Evolutionary conservation across 1,140 invertebrate species (phyloP).

Genomic region (Aphelenchoides besseyi): DNA sequence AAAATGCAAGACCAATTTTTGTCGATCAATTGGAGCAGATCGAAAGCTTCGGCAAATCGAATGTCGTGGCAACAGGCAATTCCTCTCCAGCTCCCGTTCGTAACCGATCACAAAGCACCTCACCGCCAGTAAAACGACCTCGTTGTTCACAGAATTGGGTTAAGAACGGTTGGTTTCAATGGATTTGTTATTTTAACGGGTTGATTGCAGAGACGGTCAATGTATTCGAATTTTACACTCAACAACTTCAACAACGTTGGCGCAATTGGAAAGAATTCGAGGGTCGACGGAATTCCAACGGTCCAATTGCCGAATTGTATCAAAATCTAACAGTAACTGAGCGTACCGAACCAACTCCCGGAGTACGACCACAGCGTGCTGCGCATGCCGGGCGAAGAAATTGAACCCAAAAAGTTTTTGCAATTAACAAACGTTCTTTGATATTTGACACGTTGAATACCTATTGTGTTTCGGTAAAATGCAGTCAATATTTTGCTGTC

Average conservation of each 20-base stretch:
- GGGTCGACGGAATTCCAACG: neutral
- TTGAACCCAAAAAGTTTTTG: too few relatives aligned
- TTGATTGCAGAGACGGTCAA: constrained; percentile 6
- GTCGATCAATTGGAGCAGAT: neutral
- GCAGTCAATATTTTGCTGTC: too few relatives aligned
- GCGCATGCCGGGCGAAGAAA: neutral
- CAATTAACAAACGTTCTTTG: too few relatives aligned
- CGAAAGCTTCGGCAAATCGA: neutral
- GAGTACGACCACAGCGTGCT: neutral
- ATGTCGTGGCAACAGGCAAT: neutral
- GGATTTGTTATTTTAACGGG: neutral
- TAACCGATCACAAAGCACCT: neutral
- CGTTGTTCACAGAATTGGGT: neutral
- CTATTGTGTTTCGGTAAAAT: too few relatives aligned
- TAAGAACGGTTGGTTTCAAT: neutral
- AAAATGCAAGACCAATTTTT: neutral
- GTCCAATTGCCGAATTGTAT: constrained; percentile 3
- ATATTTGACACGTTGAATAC: too few relatives aligned
- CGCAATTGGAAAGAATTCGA: constrained; percentile 10
- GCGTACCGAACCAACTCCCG: neutral
- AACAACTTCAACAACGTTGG: neutral
- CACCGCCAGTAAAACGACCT: neutral
- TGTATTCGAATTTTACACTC: constrained; percentile 6
- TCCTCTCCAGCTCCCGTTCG: neutral
- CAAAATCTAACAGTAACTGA: neutral